phyloP scores from a whole-genome alignment of 2,797 vertebrate genomes.

The Pangasius mekongensis region DNA sequence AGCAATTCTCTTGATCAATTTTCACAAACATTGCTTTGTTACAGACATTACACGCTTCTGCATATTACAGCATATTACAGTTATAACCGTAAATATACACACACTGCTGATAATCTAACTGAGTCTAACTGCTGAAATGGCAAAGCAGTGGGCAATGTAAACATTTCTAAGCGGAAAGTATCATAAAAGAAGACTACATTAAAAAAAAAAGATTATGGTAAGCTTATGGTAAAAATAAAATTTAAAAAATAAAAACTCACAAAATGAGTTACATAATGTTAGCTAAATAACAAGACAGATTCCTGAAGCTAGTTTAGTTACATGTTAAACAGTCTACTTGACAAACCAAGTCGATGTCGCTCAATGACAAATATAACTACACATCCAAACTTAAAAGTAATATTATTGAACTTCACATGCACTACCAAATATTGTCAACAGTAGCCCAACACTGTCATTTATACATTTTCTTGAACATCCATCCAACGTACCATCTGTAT shows the following conservation, averaged over 20 bases:
- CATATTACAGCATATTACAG: background rate
- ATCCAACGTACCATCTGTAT: no score
- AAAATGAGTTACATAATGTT: background rate
- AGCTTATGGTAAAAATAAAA: background rate
- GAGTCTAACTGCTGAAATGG: constrained; percentile 6
- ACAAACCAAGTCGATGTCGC: background rate
- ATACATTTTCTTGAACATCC: background rate
- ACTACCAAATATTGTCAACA: background rate
- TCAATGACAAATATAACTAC: background rate
- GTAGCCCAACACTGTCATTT: background rate
- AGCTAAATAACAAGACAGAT: background rate
- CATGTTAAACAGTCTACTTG: background rate
- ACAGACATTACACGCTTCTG: background rate
- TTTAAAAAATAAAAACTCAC: background rate
- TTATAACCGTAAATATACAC: background rate
- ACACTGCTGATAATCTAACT: background rate
- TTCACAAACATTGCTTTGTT: background rate
- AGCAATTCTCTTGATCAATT: background rate
- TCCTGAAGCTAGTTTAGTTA: background rate
- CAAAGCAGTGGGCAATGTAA: background rate
- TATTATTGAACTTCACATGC: background rate
- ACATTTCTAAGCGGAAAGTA: no score
- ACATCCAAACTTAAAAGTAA: background rate
- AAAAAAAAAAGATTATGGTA: background rate
- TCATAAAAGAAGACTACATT: background rate